These are phyloP conservation scores for Helobdella robusta DNA, from an alignment of 2,888 invertebrate genomes.

Conservation along the genomic window DNA sequence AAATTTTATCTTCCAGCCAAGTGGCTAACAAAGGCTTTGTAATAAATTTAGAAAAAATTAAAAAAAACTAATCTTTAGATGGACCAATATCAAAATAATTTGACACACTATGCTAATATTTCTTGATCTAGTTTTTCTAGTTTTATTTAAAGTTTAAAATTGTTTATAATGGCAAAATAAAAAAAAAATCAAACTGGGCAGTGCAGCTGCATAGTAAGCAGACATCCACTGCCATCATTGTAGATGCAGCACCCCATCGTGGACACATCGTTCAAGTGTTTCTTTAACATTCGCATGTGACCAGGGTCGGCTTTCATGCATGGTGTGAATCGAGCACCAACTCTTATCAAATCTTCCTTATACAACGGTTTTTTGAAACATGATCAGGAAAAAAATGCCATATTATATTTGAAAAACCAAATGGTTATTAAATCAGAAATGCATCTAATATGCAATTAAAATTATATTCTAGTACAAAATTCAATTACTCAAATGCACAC, in stretches of 20 bases:
- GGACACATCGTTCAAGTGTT: constrained; percentile 73
- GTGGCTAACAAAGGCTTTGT: neutral
- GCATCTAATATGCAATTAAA: no score
- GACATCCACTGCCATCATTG: constrained; percentile 65
- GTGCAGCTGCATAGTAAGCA: constrained; percentile 29
- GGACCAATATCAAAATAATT: no score
- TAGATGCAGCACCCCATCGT: constrained; percentile 95
- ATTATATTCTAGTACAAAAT: no score
- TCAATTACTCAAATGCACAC: no score
- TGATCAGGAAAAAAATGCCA: no score
- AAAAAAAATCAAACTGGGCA: constrained; percentile 33
- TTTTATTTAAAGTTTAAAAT: neutral
- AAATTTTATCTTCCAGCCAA: constrained; percentile 16
- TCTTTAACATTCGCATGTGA: constrained; percentile 75
- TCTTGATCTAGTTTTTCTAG: no score
- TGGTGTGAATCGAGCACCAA: constrained; percentile 95
- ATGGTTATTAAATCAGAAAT: no score
- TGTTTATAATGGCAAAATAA: neutral
- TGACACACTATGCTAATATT: no score
- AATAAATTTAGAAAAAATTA: neutral
- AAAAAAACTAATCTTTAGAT: no score
- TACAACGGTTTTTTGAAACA: no score
- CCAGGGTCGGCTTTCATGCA: constrained; percentile 72
- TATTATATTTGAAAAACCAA: no score
- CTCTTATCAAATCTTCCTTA: constrained; percentile 80